Conservation (phyloP, 2,797 vertebrate species). For the Avahi laniger region DNA sequence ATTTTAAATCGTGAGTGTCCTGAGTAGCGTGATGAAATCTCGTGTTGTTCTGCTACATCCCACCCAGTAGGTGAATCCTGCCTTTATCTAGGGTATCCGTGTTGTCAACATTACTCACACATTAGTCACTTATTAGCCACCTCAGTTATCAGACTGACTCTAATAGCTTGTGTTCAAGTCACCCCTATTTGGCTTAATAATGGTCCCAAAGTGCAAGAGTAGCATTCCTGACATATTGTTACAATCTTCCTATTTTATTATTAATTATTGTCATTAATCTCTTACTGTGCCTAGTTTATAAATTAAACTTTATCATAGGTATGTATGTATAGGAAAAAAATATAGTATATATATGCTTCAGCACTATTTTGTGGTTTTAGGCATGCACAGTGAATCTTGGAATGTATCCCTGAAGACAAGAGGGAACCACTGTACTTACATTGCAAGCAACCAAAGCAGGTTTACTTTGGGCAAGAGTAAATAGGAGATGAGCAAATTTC, state of each 20-base stretch:
- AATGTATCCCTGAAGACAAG: background rate
- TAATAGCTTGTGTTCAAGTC: background rate
- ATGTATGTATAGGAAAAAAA: background rate
- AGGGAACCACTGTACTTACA: background rate
- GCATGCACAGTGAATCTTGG: background rate
- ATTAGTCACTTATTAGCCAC: background rate
- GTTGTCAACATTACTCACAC: background rate
- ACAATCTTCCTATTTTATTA: background rate
- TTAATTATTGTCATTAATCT: background rate
- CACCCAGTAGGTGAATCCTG: background rate
- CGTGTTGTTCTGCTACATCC: fast-evolving
- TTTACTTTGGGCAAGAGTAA: background rate
- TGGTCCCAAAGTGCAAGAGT: background rate
- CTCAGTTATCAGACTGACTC: background rate
- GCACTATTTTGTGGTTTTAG: background rate
- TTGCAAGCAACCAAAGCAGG: background rate
- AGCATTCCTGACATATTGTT: background rate
- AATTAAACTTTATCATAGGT: background rate
- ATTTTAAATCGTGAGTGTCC: background rate
- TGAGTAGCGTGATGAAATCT: background rate
- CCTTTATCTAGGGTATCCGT: background rate
- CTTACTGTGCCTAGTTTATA: background rate
- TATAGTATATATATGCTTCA: background rate
- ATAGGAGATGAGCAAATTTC: background rate
- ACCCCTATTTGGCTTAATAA: background rate